Evolutionary conservation across 2,888 invertebrate genomes (phyloP).

Genomic region (Norana najaformis): DNA sequence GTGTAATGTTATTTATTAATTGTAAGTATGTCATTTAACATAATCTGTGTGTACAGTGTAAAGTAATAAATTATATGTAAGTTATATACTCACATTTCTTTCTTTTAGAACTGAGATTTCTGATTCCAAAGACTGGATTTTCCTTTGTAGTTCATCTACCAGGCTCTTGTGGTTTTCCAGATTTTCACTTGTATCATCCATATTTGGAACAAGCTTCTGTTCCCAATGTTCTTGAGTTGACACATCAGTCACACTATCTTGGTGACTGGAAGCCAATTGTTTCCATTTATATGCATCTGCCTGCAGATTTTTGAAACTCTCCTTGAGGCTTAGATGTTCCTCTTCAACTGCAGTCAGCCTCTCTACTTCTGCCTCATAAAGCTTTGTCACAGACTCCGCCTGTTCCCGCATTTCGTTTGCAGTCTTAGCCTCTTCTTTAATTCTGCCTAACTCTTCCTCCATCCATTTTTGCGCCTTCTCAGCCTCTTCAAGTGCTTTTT

Average conservation of each 20-base stretch:
- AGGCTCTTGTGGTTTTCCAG: neutral
- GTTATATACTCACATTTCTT: neutral
- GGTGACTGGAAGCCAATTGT: neutral
- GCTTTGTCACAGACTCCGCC: constrained; percentile 23
- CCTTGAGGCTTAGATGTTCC: constrained; percentile 46
- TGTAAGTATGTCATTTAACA: neutral
- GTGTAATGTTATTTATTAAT: neutral
- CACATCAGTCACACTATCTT: neutral
- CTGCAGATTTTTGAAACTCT: constrained; percentile 32
- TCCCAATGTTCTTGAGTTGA: neutral
- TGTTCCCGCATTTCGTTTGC: constrained; percentile 26
- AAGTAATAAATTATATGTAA: neutral
- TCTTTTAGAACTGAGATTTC: neutral
- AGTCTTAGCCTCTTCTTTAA: constrained; percentile 19
- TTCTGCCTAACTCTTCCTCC: neutral
- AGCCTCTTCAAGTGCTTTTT: constrained; percentile 22
- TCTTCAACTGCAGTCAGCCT: constrained; percentile 43
- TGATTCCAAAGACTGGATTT: constrained; percentile 14
- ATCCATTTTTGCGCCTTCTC: neutral
- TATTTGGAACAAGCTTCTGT: neutral
- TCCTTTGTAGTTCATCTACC: neutral
- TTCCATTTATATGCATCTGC: neutral
- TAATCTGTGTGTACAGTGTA: neutral
- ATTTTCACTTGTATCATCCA: neutral
- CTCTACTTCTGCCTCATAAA: constrained; percentile 35